Evolutionary conservation across 2,113 vertebrate species (phyloP).

Genomic region (Riparia riparia): DNA sequence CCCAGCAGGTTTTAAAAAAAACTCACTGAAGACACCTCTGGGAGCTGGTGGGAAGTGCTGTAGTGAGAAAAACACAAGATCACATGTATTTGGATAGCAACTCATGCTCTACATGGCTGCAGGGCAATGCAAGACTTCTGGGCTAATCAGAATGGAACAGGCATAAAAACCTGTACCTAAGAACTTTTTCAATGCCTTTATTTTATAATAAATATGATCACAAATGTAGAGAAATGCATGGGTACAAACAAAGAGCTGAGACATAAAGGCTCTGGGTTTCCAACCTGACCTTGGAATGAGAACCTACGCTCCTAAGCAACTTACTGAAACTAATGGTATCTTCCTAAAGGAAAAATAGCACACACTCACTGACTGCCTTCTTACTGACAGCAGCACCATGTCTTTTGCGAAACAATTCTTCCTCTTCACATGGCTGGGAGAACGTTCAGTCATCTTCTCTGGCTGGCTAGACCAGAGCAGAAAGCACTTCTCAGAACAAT

Average conservation of each 20-base stretch:
- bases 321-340: neutral
- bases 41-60: fast-evolving
- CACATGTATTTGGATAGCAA: neutral
- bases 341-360: neutral
- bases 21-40: neutral
- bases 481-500: neutral
- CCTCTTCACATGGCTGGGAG: neutral
- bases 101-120: neutral
- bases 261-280: neutral
- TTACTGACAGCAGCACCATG: neutral
- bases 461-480: neutral
- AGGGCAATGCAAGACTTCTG: neutral
- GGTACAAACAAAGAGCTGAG: neutral
- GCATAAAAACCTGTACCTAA: neutral
- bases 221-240: neutral
- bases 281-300: neutral
- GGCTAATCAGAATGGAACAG: neutral
- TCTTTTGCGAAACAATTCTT: neutral
- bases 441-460: neutral
- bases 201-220: neutral
- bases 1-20: neutral
- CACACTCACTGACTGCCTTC: neutral
- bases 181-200: neutral
- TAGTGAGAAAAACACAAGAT: neutral
- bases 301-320: neutral